phyloP scores from a whole-genome alignment of 1,140 invertebrate genomes.

The Drosophila lini region DNA sequence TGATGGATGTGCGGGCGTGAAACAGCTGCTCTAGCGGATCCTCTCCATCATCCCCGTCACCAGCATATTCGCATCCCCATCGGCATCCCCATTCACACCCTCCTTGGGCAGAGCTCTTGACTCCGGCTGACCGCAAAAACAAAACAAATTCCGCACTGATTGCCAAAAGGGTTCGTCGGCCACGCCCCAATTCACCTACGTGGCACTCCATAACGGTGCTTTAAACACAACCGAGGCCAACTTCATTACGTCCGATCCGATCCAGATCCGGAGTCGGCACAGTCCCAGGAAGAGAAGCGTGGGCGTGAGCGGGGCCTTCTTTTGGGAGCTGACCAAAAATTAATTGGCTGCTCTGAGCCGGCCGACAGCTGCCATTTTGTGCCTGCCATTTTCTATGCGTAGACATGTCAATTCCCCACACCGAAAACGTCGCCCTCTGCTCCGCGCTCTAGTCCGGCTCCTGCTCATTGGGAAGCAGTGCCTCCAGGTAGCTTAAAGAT shows the following conservation, averaged over 20 bases:
- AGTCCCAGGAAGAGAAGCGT: slow-evolving; percentile 1
- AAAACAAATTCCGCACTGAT: slow-evolving; percentile 60
- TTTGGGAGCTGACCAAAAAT: slow-evolving; percentile 63
- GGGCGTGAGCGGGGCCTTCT: slow-evolving; percentile 32
- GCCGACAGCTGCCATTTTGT: slow-evolving; percentile 74
- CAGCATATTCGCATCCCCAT: neutral
- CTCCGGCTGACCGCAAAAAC: slow-evolving; percentile 59
- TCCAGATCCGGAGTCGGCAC: slow-evolving; percentile 1
- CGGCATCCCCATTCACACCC: neutral
- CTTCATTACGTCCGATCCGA: slow-evolving; percentile 62
- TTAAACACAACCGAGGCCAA: slow-evolving; percentile 55
- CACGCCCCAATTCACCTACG: slow-evolving; percentile 36
- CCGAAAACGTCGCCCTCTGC: slow-evolving; percentile 8
- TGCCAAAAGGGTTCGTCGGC: slow-evolving; percentile 67
- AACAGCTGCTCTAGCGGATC: slow-evolving; percentile 30
- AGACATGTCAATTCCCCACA: slow-evolving; percentile 67
- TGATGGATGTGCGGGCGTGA: slow-evolving; percentile 68
- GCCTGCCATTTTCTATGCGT: slow-evolving; percentile 63
- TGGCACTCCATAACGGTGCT: slow-evolving; percentile 53
- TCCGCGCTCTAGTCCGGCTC: neutral
- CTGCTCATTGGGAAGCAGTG: slow-evolving; percentile 10
- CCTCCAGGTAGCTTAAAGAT: slow-evolving; percentile 74
- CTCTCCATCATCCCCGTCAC: slow-evolving; percentile 13
- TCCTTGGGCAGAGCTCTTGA: slow-evolving; percentile 26
- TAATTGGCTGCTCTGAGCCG: slow-evolving; percentile 70